Conservation (phyloP, 2,797 vertebrate genomes). For the Staurois parvus region DNA sequence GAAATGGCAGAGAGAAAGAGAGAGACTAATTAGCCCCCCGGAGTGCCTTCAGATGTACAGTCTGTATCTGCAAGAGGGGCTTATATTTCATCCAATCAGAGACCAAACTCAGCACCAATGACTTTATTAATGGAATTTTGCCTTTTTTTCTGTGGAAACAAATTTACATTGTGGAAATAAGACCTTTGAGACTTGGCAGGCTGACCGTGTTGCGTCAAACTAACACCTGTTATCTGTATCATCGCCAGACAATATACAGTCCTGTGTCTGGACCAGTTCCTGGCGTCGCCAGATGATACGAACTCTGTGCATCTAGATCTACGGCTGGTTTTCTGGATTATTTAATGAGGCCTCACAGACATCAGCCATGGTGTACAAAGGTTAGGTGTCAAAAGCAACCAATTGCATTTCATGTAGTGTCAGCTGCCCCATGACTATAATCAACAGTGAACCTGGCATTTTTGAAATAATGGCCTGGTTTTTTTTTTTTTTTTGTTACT, state of each 20-base stretch:
- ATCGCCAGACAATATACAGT: constrained; percentile 1
- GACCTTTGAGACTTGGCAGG: constrained; percentile 26
- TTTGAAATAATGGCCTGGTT: no score
- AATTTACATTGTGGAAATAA: constrained; percentile 28
- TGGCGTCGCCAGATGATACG: no score
- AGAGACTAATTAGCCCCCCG: constrained; percentile 60
- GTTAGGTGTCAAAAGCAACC: no score
- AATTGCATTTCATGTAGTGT: no score
- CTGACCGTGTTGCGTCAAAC: constrained; percentile 23
- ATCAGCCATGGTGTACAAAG: no score
- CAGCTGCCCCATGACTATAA: no score
- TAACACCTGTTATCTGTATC: constrained; percentile 38
- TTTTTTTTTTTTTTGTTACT: no score
- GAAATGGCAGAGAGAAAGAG: constrained; percentile 53
- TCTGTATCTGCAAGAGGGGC: constrained; percentile 30
- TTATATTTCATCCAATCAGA: constrained; percentile 56
- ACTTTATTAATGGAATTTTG: constrained; percentile 38
- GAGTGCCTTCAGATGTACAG: constrained; percentile 60
- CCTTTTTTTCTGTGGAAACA: neutral
- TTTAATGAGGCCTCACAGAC: no score
- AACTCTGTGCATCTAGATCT: no score
- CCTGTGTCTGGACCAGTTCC: no score
- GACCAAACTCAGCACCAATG: neutral
- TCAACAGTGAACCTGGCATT: no score
- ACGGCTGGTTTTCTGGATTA: no score